Evolutionary conservation across 35 echinoderm and acorn worm genomes (phyloP), one percentile per base, ranked within the genome.

Genomic region (Diadema setosum): DNA sequence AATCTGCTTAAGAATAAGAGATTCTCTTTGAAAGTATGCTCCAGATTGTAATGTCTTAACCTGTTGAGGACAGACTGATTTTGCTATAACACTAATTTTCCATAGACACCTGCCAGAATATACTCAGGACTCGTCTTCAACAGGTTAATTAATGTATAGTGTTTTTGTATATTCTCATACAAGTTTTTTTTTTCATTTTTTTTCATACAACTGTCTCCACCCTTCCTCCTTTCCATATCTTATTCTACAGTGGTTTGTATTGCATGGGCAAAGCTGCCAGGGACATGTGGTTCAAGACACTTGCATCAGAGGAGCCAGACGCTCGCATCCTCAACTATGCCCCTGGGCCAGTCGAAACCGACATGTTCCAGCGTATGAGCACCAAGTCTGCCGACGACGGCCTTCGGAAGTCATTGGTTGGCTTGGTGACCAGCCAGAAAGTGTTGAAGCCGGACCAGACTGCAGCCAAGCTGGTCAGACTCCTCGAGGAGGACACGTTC

Each of bases 271-370:
- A 93, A 43, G 91, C 91, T 26, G 85, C 60, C 5, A 78, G 91
- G 17, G 75, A 93, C 46, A 88, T 88, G 86, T 21, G 48, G 44
- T 70, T 89, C 25, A 42, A 46, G 40, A 25, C 80, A 3, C 15
- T 83, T 25, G 85, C 85, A 39, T 20, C 45, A 31, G 91, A 88
- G 25, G 76, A 93, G 78, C 91, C 91, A 16, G 91, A 93, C 34
- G 86, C 84, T 1, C 74, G 91, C 16, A 39, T 93, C 18, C 33
- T 93, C 7, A 93, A 80, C 80, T 93, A 81, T 65, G 27, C 87
- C 8, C 91, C 91, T 4, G 91, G 91, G 4, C 85, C 91, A 16
- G 86, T 93, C 5, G 85, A 80, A 16, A 93, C 91, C 17, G 86
- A 60, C 5, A 93, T 93, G 84, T 57, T 83, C 21, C 70, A 17